Evolutionary conservation across 2,888 invertebrate species (phyloP).

Genomic region (Caenorhabditis sp.): DNA sequence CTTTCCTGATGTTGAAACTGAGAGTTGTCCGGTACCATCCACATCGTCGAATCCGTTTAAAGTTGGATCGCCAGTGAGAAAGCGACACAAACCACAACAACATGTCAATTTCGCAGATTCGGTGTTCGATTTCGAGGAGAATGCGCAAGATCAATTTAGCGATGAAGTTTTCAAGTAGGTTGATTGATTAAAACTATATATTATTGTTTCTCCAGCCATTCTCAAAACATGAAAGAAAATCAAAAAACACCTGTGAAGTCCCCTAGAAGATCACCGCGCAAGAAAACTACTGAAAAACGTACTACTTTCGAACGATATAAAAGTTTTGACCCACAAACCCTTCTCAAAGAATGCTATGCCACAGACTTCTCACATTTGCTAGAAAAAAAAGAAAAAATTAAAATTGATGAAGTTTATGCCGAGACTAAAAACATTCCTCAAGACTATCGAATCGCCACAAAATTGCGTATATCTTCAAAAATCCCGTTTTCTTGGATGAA

Average conservation of each 20-base stretch:
- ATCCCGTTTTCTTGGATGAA: constrained; percentile 49
- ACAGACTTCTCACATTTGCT: constrained; percentile 32
- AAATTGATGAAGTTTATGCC: neutral
- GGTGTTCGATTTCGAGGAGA: constrained; percentile 13
- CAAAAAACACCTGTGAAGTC: no score
- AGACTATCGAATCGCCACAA: constrained; percentile 41
- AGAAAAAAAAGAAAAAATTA: neutral
- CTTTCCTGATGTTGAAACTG: constrained; percentile 9
- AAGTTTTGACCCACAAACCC: constrained; percentile 23
- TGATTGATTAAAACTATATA: neutral
- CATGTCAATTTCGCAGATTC: constrained; percentile 21
- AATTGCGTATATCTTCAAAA: constrained; percentile 33
- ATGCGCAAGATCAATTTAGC: constrained; percentile 28
- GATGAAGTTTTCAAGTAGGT: constrained; percentile 11
- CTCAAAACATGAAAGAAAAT: neutral
- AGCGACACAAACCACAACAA: constrained; percentile 12
- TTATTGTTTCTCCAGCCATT: neutral
- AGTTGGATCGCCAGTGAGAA: constrained; percentile 27
- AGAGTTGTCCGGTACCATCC: constrained; percentile 28
- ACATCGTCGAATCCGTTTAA: constrained; percentile 24
- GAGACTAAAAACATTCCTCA: constrained; percentile 24
- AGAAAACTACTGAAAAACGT: constrained; percentile 5
- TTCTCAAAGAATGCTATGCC: constrained; percentile 23
- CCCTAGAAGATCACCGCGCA: constrained; percentile 11
- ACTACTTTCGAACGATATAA: constrained; percentile 13